Conservation (phyloP, 2,113 vertebrate genomes). For the Perccottus glenii region DNA sequence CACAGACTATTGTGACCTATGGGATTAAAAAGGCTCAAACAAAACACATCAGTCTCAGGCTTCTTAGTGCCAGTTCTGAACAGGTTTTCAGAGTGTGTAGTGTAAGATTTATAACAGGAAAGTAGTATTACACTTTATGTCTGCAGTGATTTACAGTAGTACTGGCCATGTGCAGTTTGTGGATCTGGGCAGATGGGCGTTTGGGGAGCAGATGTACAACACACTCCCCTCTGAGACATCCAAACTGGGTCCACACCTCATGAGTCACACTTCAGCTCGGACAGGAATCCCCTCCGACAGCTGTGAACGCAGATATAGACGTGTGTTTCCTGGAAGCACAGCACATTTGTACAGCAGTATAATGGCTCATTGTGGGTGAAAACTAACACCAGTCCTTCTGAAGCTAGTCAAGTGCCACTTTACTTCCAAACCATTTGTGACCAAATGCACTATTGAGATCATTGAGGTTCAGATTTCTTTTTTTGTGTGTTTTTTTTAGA, state of each 20-base stretch:
- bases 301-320: background rate
- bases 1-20: too few species aligned
- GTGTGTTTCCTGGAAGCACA: background rate
- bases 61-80: too few species aligned
- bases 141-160: too few species aligned
- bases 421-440: background rate
- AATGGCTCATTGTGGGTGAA: background rate
- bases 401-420: background rate
- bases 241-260: constrained; percentile 2
- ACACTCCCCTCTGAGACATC: background rate
- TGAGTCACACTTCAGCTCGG: constrained; percentile 3
- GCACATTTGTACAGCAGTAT: background rate
- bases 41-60: too few species aligned
- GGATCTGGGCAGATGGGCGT: background rate
- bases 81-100: too few species aligned
- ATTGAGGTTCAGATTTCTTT: background rate
- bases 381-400: background rate
- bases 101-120: too few species aligned
- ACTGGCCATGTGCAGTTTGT: background rate
- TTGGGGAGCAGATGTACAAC: background rate
- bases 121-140: too few species aligned
- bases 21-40: too few species aligned
- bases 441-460: background rate
- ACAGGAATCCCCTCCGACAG: constrained; percentile 5
- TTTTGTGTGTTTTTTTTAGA: too few species aligned